Evolutionary conservation across 2,113 vertebrate genomes (phyloP), one percentile per base, ranked within the genome.

Genomic region (Strix uralensis): DNA sequence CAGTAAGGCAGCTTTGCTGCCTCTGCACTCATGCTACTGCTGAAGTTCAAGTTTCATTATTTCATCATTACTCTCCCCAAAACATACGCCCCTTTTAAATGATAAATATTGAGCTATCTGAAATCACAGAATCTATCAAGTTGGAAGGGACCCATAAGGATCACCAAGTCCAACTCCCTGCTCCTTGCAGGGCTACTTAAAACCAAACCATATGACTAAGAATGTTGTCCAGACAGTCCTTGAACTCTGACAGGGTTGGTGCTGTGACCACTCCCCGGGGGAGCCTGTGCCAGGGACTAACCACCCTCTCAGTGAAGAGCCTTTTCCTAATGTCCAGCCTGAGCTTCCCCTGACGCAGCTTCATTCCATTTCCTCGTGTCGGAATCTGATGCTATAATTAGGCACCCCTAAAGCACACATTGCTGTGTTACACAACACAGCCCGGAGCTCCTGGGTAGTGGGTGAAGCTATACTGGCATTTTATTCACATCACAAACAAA

Each of bases 21-120:
- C 44, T 18, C n/a, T 6, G n/a, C 59, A 7, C 46, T 23, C 5
- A 5, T 0, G 0, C 73, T 16, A 8, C 90, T 49, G 62, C 59
- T 49, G 2, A 63, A 25, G 9, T 8, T 81, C 52, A 7, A 74
- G 40, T 10, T 8, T 13, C 22, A 8, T 15, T 9, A 51, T 47
- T 79, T 51, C 80, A 22, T 26, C 65, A 6, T 11, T 80, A 11
- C 20, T n/a, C 40, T 46, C 17, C 61, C 42, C 11, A 11, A 47
- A 14, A 59, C 21, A 47, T 14, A 30, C 9, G 1, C 7, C 29
- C 20, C 36, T 55, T 81, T 40, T 13, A 49, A 79, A 59, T 22
- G 71, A 40, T 55, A 67, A 81, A 42, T 42, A 91, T 13, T 0
- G 1, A 72, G 26, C 57, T 52, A 9, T 42, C 38, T 16, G 49